These are phyloP conservation scores for Staurois parvus DNA, from an alignment of 2,797 vertebrate genomes.

Conservation along the genomic window DNA sequence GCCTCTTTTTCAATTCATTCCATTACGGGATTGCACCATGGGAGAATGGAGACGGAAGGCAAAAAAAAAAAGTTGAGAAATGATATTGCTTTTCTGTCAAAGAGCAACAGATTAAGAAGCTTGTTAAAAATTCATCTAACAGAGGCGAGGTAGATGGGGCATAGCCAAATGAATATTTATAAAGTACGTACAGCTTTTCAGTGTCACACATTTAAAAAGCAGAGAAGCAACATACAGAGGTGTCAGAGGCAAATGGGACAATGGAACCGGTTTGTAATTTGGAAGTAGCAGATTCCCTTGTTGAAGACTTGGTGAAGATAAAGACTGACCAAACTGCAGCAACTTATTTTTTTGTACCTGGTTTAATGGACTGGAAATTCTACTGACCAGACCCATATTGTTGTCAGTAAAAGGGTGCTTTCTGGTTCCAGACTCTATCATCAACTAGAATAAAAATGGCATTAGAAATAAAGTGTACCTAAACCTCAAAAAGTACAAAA, in stretches of 20 bases:
- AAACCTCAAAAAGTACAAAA: too few relatives aligned
- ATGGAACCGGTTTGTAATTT: neutral
- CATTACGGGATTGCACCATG: slow-evolving; percentile 29
- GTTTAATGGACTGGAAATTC: too few relatives aligned
- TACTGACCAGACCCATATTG: too few relatives aligned
- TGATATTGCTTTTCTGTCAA: slow-evolving; percentile 68
- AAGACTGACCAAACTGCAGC: too few relatives aligned
- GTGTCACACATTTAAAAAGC: slow-evolving; percentile 73
- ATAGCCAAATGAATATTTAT: slow-evolving; percentile 82
- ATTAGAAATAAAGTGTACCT: too few relatives aligned
- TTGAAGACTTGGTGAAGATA: too few relatives aligned
- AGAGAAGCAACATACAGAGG: slow-evolving; percentile 25
- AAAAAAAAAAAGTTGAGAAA: slow-evolving; percentile 52
- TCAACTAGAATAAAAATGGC: too few relatives aligned
- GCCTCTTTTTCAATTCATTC: slow-evolving; percentile 37
- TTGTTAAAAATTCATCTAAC: slow-evolving; percentile 80
- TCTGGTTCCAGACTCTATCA: too few relatives aligned
- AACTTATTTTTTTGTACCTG: too few relatives aligned
- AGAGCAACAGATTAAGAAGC: slow-evolving; percentile 73
- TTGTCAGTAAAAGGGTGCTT: too few relatives aligned
- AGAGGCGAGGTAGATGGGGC: slow-evolving; percentile 75
- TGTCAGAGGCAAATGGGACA: slow-evolving; percentile 24
- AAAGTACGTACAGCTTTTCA: slow-evolving; percentile 72
- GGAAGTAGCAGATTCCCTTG: neutral
- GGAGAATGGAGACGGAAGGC: slow-evolving; percentile 37